Evolutionary conservation across 2,888 invertebrate genomes (phyloP).

Genomic region (Hyposoter didymator): DNA sequence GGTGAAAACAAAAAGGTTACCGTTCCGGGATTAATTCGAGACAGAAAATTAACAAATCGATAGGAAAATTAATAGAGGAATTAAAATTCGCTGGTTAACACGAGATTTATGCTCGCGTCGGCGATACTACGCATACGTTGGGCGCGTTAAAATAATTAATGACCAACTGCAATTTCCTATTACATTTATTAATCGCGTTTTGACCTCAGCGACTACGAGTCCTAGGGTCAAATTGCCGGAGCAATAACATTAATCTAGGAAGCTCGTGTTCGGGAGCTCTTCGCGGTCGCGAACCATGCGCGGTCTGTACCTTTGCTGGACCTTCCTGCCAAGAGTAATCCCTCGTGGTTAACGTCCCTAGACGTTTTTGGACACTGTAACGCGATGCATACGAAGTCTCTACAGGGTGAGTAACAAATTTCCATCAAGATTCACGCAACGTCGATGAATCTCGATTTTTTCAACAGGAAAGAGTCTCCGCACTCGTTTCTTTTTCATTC

Average conservation of each 20-base stretch:
- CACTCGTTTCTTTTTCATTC: not conserved
- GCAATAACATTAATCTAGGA: constrained; percentile 83
- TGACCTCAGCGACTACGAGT: constrained; percentile 68
- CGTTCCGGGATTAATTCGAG: too few relatives aligned
- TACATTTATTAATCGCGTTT: constrained; percentile 73
- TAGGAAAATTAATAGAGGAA: not conserved
- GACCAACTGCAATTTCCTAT: not conserved
- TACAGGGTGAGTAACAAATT: not conserved
- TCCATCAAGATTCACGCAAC: not conserved
- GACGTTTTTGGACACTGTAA: constrained; percentile 63
- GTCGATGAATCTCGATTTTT: not conserved
- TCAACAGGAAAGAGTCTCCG: not conserved
- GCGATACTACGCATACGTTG: not conserved
- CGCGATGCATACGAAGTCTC: constrained; percentile 11
- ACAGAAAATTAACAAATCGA: not conserved
- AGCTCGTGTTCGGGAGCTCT: constrained; percentile 71
- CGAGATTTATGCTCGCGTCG: not conserved
- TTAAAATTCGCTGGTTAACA: not conserved
- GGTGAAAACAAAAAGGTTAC: too few relatives aligned
- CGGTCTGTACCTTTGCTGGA: constrained; percentile 65
- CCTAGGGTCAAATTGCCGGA: constrained; percentile 75
- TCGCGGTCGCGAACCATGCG: constrained; percentile 67
- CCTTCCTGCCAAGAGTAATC: constrained; percentile 77
- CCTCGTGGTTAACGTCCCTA: constrained; percentile 79
- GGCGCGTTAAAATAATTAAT: constrained; percentile 3